These are phyloP conservation scores for Nycteola revayana DNA, from an alignment of 2,888 invertebrate genomes.

Conservation along the genomic window DNA sequence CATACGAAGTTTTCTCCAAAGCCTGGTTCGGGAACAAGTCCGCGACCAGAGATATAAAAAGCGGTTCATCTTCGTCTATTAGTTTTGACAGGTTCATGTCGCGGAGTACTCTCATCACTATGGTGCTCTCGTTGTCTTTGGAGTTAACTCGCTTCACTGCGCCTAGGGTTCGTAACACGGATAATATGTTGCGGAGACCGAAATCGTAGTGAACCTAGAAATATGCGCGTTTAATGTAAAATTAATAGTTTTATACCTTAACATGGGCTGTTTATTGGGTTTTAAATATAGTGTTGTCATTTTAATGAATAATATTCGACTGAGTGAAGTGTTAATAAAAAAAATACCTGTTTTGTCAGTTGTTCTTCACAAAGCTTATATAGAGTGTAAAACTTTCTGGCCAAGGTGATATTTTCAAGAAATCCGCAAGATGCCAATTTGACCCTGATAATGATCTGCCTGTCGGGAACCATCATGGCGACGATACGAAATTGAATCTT, in stretches of 20 bases:
- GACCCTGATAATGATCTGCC: slow-evolving; percentile 98
- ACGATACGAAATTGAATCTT: slow-evolving; percentile 99
- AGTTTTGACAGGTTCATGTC: slow-evolving; percentile 99
- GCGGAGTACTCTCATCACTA: slow-evolving; percentile 97
- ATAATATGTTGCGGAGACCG: slow-evolving; percentile 96
- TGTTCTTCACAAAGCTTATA: slow-evolving; percentile 99
- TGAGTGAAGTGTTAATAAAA: no score
- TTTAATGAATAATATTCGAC: no score
- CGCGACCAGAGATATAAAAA: slow-evolving; percentile 97
- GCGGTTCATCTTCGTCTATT: slow-evolving; percentile 98
- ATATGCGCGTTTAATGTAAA: no score
- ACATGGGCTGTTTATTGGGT: no score
- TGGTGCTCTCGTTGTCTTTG: slow-evolving; percentile 96
- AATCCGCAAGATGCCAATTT: slow-evolving; percentile 98
- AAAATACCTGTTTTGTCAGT: slow-evolving; percentile 93
- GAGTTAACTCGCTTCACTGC: slow-evolving; percentile 95
- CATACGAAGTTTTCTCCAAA: slow-evolving; percentile 94
- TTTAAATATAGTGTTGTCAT: no score
- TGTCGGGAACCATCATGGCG: slow-evolving; percentile 99
- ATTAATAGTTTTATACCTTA: no score
- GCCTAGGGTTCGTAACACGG: slow-evolving; percentile 95
- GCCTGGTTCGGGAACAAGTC: slow-evolving; percentile 98
- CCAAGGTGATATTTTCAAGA: slow-evolving; percentile 95
- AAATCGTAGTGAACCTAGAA: slow-evolving; percentile 97
- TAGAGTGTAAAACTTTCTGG: slow-evolving; percentile 97